Percentiles rank a stretch among this genome's conserved stretches.
Conservation (phyloP, 2,888 invertebrate genomes). For the Ischnura elegans region DNA sequence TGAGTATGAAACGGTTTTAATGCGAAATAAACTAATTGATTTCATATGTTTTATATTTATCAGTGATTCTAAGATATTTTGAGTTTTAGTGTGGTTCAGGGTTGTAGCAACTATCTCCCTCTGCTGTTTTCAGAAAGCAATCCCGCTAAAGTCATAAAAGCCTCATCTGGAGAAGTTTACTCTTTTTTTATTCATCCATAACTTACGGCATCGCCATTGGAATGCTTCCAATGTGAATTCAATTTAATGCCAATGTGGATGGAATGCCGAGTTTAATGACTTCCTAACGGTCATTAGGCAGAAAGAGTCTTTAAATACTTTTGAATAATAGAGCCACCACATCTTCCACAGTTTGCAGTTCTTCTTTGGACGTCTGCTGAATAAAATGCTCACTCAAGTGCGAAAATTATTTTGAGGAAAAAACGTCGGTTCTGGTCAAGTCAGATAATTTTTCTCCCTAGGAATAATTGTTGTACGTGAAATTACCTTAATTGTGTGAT, state of each 20-base stretch:
- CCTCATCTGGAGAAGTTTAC: not conserved
- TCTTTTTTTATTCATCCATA: not conserved
- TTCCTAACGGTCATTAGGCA: not conserved
- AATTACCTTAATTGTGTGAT: no score
- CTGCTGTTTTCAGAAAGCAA: no score
- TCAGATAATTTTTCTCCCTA: no score
- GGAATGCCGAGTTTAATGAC: not conserved
- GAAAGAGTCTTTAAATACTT: not conserved
- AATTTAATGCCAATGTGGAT: not conserved
- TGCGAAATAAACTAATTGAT: no score
- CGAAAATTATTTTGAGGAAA: no score
- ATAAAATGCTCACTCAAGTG: not conserved
- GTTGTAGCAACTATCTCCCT: no score
- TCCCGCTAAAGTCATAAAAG: not conserved
- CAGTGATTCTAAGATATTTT: no score
- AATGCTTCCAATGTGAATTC: not conserved
- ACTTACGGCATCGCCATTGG: not conserved
- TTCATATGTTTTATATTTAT: no score
- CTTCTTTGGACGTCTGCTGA: not conserved
- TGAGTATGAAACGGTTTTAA: no score
- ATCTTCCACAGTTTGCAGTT: not conserved
- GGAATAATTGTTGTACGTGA: no score
- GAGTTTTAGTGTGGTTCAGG: no score
- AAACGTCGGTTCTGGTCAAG: no score
- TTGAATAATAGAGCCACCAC: not conserved